A percentile compares a stretch with the other conserved stretches of the same genome.
phyloP scores from a whole-genome alignment of 2,113 vertebrate species.

The Cairina moschata region DNA sequence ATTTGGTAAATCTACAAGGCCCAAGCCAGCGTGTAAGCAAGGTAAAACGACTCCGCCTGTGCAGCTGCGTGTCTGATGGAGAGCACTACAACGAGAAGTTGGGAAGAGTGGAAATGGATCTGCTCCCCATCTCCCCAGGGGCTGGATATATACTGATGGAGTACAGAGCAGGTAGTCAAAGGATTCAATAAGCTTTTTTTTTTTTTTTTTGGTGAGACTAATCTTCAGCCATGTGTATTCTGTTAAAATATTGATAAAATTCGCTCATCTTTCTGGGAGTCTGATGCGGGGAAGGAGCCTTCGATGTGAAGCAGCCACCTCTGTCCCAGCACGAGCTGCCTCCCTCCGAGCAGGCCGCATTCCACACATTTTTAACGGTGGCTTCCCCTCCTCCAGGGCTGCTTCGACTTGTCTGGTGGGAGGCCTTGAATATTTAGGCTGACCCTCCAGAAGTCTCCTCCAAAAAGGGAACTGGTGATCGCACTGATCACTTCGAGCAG shows the following conservation, averaged over 20 bases:
- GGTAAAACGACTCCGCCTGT: neutral
- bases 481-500: neutral
- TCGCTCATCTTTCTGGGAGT: neutral
- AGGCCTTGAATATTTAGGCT: conserved; percentile 4
- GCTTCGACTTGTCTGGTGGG: conserved; percentile 52
- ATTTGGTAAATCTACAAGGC: neutral
- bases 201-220: neutral
- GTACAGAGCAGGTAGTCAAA: neutral
- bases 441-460: neutral
- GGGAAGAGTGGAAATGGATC: neutral
- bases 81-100: neutral
- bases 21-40: neutral
- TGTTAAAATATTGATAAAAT: neutral
- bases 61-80: neutral
- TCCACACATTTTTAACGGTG: conserved; percentile 57
- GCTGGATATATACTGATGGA: too few relatives aligned
- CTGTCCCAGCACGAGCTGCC: neutral
- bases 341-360: conserved; percentile 48
- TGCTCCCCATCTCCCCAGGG: neutral
- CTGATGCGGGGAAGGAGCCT: neutral
- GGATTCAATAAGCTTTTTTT: neutral
- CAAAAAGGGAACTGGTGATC: neutral
- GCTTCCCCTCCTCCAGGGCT: conserved; percentile 51
- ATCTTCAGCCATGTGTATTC: neutral
- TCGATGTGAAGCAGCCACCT: neutral